Conservation (phyloP, 2,797 vertebrate species). For the Buceros bicornis region DNA sequence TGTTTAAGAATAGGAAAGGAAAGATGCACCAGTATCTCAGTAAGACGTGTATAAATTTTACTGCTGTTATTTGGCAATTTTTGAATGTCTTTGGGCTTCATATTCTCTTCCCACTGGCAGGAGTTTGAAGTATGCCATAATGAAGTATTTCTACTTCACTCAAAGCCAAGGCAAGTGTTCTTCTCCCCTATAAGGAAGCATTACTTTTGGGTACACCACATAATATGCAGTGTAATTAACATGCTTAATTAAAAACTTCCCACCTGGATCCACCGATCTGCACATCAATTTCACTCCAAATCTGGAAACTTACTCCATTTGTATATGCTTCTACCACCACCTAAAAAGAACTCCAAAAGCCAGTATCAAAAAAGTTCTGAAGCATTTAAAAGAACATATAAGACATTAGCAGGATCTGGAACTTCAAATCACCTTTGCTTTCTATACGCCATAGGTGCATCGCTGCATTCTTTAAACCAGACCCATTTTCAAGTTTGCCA, state of each 20-base stretch:
- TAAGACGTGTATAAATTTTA: not conserved
- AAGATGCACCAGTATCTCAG: not conserved
- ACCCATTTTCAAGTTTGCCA: not conserved
- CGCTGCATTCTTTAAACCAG: not conserved
- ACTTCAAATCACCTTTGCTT: not conserved
- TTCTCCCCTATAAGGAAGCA: not conserved
- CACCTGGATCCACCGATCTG: not conserved
- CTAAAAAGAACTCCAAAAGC: not conserved
- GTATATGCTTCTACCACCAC: not conserved
- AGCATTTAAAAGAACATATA: not conserved
- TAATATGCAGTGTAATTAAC: not conserved
- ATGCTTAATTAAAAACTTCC: not conserved
- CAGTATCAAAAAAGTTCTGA: not conserved
- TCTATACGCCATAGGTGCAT: not conserved
- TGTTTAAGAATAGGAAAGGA: not conserved
- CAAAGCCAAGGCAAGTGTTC: not conserved
- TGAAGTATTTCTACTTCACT: not conserved
- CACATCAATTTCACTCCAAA: not conserved
- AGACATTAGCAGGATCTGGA: not conserved
- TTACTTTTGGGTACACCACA: not conserved
- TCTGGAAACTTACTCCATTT: not conserved
- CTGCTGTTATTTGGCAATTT: not conserved
- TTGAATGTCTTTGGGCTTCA: not conserved
- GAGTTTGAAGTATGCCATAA: not conserved
- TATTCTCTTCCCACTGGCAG: not conserved